Evolutionary conservation across 1,140 invertebrate species (phyloP).

Genomic region (Wasmannia auropunctata): DNA sequence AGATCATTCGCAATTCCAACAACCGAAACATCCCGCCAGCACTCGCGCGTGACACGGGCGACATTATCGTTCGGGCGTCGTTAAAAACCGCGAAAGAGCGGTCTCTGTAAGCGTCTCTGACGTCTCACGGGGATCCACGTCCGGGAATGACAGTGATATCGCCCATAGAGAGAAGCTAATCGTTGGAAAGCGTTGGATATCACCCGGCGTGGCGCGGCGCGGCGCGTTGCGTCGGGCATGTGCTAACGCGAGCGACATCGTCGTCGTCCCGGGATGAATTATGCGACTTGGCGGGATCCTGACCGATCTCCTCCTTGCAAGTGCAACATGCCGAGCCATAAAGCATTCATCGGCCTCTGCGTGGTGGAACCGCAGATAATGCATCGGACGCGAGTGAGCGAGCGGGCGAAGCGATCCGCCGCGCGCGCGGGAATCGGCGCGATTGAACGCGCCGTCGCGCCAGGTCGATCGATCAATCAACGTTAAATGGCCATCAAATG

Average conservation of each 20-base stretch:
- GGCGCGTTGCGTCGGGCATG: neutral
- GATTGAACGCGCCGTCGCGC: conserved; percentile 54
- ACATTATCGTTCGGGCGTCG: neutral
- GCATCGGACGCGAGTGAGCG: neutral
- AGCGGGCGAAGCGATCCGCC: neutral
- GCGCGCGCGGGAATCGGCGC: conserved; percentile 13
- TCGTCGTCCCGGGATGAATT: conserved; percentile 48
- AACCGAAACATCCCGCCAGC: neutral
- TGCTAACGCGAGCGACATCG: conserved; percentile 40
- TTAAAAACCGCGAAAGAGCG: conserved; percentile 16
- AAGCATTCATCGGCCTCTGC: conserved; percentile 48
- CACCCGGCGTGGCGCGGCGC: neutral
- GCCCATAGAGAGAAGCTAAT: conserved; percentile 25
- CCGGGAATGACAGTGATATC: conserved; percentile 16
- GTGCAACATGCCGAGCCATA: conserved; percentile 55
- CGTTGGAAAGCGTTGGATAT: conserved; percentile 43
- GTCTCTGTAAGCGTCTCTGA: neutral
- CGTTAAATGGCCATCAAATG: conserved; percentile 65
- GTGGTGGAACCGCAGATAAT: conserved; percentile 54
- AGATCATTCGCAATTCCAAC: conserved; percentile 3
- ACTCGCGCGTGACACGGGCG: neutral
- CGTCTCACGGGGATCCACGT: neutral
- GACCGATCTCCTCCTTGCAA: conserved; percentile 35
- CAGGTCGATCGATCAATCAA: conserved; percentile 58
- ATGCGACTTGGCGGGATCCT: conserved; percentile 40